phyloP scores from a whole-genome alignment of 2,113 vertebrate genomes.

The Tamias sibiricus region DNA sequence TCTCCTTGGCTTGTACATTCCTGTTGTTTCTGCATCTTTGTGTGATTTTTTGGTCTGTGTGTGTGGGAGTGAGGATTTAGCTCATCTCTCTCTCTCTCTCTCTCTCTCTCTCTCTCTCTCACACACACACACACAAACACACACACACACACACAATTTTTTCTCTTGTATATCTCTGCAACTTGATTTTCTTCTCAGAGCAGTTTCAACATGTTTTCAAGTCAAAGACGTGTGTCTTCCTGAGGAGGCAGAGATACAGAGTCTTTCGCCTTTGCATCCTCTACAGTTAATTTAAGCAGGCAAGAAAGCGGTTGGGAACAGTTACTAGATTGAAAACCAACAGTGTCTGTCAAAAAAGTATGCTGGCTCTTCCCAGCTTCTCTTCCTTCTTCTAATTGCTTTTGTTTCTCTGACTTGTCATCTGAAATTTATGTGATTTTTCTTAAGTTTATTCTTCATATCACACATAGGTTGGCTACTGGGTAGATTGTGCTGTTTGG shows the following conservation, averaged over 20 bases:
- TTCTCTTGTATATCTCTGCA: background rate
- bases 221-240: background rate
- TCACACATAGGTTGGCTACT: background rate
- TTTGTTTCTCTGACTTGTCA: background rate
- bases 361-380: background rate
- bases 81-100: background rate
- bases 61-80: background rate
- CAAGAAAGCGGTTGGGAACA: background rate
- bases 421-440: background rate
- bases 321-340: background rate
- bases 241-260: background rate
- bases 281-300: background rate
- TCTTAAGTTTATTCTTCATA: background rate
- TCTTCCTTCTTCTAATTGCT: background rate
- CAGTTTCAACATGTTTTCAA: background rate
- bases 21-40: rapidly evolving
- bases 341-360: background rate
- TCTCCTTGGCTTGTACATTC: background rate
- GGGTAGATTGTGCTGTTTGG: background rate
- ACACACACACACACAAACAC: background rate
- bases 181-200: background rate
- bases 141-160: background rate
- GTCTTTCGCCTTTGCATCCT: background rate
- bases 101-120: no score
- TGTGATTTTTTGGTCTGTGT: background rate